Evolutionary conservation across 2,797 vertebrate genomes (phyloP).

Genomic region (Intellagama lesueurii): DNA sequence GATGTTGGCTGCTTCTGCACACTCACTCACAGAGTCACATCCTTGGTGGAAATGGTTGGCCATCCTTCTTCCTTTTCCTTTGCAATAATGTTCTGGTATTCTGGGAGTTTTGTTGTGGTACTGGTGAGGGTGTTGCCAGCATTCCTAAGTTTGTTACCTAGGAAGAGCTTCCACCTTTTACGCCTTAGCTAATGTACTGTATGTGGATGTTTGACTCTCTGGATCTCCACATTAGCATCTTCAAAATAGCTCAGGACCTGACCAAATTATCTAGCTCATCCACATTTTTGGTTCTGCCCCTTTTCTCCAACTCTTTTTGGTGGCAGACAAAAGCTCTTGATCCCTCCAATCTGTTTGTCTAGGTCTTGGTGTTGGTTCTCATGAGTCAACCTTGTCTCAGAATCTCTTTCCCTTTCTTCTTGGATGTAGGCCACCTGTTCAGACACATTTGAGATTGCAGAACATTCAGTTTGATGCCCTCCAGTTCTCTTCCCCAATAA

Average conservation of each 20-base stretch:
- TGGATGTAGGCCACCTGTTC: background rate
- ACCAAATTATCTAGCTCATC: background rate
- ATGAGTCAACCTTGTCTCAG: background rate
- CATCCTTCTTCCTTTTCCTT: constrained; percentile 52
- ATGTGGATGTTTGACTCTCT: background rate
- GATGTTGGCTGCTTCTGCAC: constrained; percentile 64
- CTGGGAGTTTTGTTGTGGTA: constrained; percentile 40
- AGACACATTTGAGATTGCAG: background rate
- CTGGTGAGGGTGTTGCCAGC: background rate
- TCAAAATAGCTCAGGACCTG: background rate
- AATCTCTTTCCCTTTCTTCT: constrained; percentile 10
- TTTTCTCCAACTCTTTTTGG: background rate
- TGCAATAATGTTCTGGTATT: constrained; percentile 38
- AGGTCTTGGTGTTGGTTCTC: background rate
- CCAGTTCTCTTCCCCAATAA: background rate
- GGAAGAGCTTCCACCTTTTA: background rate
- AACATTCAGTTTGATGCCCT: background rate
- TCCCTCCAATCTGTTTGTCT: constrained; percentile 4
- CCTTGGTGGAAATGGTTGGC: constrained; percentile 30
- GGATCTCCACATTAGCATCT: background rate
- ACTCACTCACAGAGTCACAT: constrained; percentile 19
- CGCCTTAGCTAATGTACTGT: background rate
- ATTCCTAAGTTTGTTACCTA: background rate
- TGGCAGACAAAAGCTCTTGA: background rate
- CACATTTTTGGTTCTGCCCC: background rate